Evolutionary conservation across 2,797 vertebrate genomes (phyloP).

Genomic region (Anguilla obscura): DNA sequence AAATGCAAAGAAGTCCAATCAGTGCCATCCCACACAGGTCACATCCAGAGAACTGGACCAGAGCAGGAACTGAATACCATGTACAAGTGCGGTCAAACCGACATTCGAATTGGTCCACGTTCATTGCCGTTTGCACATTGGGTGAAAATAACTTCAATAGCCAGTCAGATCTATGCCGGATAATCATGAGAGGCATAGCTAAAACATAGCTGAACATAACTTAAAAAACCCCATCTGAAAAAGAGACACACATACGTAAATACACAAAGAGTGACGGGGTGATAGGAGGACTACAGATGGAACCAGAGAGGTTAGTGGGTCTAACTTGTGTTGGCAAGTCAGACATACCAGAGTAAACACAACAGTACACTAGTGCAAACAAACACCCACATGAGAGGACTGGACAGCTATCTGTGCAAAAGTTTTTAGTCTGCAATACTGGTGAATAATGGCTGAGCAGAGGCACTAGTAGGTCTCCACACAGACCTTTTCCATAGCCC

Average conservation of each 20-base stretch:
- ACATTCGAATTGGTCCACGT: too few relatives aligned
- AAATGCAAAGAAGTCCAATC: too few relatives aligned
- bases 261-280: background rate
- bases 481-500: background rate
- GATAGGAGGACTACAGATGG: background rate
- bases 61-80: too few relatives aligned
- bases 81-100: too few relatives aligned
- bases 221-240: background rate
- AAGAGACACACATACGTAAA: background rate
- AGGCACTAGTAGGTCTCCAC: background rate
- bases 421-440: background rate
- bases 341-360: conserved; percentile 17
- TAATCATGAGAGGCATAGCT: too few relatives aligned
- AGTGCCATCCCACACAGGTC: too few relatives aligned
- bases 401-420: conserved; percentile 7
- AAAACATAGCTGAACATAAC: too few relatives aligned
- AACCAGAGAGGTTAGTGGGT: conserved; percentile 21
- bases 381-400: conserved; percentile 13
- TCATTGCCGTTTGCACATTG: too few relatives aligned
- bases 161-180: too few relatives aligned
- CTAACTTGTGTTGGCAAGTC: conserved; percentile 27
- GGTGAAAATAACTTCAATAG: too few relatives aligned
- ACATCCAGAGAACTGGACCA: too few relatives aligned
- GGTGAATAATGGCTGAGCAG: background rate
- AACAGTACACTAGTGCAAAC: background rate